Evolutionary conservation across 1,140 invertebrate genomes (phyloP).

Genomic region (Formica selysi): DNA sequence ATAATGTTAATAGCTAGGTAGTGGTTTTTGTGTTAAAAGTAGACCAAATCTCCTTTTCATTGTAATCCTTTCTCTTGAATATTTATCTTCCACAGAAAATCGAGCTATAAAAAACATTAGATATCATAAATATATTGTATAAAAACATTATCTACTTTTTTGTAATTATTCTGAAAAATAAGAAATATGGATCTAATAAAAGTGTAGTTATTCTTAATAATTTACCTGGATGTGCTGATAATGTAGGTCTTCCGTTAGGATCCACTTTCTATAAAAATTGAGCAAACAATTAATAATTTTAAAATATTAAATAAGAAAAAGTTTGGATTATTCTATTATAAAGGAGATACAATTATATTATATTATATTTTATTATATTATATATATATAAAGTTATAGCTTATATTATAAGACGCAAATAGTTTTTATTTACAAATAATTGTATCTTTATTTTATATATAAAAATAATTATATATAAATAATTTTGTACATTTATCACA

Average conservation of each 20-base stretch:
- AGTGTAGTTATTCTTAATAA: conserved; percentile 10
- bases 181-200: background rate
- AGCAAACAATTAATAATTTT: conserved; percentile 5
- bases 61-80: conserved; percentile 95
- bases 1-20: conserved; percentile 88
- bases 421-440: background rate
- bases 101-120: conserved; percentile 90
- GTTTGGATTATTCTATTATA: conserved; percentile 36
- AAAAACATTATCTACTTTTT: conserved; percentile 24
- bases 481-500: background rate
- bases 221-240: conserved; percentile 95
- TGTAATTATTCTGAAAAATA: background rate
- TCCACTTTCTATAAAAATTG: conserved; percentile 89
- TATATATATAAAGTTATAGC: background rate
- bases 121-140: background rate
- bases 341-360: background rate
- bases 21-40: conserved; percentile 94
- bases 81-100: conserved; percentile 98
- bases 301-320: background rate
- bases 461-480: too few relatives aligned
- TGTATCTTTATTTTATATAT: too few relatives aligned
- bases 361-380: too few relatives aligned
- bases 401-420: background rate
- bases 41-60: conserved; percentile 97
- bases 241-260: conserved; percentile 92